phyloP scores from a whole-genome alignment of 2,888 invertebrate species.

The Malacosoma neustria region DNA sequence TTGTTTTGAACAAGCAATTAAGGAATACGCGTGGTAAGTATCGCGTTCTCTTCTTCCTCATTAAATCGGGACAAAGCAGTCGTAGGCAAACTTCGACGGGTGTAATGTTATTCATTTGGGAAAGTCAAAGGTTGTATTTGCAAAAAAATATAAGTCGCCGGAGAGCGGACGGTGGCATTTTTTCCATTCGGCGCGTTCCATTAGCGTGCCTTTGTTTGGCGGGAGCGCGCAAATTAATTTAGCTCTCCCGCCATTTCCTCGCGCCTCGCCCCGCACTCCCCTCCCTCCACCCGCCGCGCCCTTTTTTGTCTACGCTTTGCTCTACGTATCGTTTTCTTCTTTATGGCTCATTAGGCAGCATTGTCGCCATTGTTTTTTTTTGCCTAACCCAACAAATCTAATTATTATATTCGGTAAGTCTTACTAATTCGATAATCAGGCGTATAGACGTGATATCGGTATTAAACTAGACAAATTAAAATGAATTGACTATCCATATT shows the following conservation, averaged over 20 bases:
- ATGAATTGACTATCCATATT: too few relatives aligned
- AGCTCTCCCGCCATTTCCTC: conserved; percentile 74
- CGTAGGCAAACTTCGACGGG: conserved; percentile 56
- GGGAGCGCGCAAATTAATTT: conserved; percentile 76
- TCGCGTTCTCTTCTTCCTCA: conserved; percentile 54
- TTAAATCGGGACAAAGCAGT: conserved; percentile 62
- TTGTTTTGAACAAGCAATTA: conserved; percentile 55
- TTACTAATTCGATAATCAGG: conserved; percentile 6
- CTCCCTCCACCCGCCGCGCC: conserved; percentile 51
- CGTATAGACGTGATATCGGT: too few relatives aligned
- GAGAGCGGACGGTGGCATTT: conserved; percentile 75
- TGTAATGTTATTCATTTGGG: conserved; percentile 73
- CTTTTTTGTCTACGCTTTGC: conserved; percentile 73
- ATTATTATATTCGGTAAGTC: conserved; percentile 64
- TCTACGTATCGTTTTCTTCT: conserved; percentile 75
- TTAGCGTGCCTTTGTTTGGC: conserved; percentile 76
- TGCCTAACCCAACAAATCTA: conserved; percentile 60
- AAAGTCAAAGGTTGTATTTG: conserved; percentile 73
- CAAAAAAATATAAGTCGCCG: conserved; percentile 66
- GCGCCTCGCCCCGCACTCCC: conserved; percentile 40
- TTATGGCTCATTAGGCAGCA: conserved; percentile 74
- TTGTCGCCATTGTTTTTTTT: conserved; percentile 72
- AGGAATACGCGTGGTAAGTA: conserved; percentile 38
- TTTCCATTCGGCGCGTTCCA: conserved; percentile 76
- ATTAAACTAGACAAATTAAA: too few relatives aligned